These are phyloP conservation scores for Taeniopygia guttata DNA, from an alignment of 2,797 vertebrate species.

Conservation along the genomic window DNA sequence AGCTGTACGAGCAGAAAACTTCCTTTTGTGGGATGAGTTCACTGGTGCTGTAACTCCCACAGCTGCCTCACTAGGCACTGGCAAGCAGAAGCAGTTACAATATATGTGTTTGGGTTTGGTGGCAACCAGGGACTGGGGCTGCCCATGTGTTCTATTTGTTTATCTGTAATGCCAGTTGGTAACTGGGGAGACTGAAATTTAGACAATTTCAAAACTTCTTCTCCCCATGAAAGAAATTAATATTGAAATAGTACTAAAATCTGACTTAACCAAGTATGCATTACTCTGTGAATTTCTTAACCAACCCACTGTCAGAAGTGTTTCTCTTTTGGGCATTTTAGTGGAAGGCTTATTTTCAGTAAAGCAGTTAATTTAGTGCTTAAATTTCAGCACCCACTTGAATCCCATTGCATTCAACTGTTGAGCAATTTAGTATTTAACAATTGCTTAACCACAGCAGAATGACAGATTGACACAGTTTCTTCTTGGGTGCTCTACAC, in stretches of 20 bases:
- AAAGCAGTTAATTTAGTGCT: slow-evolving; percentile 19
- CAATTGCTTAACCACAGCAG: neutral
- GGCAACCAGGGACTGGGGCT: neutral
- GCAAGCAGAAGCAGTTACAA: neutral
- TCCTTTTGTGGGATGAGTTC: neutral
- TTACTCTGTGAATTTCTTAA: neutral
- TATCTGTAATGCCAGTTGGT: neutral
- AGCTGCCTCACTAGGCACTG: fast-evolving
- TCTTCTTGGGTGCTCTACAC: neutral
- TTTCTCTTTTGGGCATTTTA: neutral
- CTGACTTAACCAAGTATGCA: neutral
- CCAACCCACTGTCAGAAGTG: neutral
- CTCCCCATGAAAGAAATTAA: neutral
- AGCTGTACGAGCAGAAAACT: neutral
- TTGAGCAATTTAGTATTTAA: slow-evolving; percentile 19
- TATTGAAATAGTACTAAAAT: neutral
- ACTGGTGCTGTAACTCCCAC: neutral
- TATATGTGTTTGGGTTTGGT: neutral
- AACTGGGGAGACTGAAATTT: neutral
- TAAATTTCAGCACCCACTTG: slow-evolving; percentile 32
- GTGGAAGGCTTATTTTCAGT: neutral
- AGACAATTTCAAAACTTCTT: neutral
- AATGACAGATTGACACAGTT: neutral
- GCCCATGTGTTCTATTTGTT: neutral
- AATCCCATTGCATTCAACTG: slow-evolving; percentile 5